Conservation (phyloP, 1,140 invertebrate genomes). For the Drosophila sp. region DNA sequence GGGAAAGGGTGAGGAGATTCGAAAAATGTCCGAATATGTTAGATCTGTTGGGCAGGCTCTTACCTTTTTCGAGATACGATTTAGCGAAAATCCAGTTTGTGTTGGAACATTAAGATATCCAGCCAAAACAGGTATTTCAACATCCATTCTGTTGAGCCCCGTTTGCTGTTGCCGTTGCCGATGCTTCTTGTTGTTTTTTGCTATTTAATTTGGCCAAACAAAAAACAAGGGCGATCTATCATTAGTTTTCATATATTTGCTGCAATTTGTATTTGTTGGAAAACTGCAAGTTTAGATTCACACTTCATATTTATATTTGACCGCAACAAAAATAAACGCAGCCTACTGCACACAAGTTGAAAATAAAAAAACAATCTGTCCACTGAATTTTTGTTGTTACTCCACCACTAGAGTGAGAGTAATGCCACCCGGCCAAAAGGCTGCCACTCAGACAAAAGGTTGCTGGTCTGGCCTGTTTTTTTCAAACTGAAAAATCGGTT, state of each 20-base stretch:
- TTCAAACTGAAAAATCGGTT: too few relatives aligned
- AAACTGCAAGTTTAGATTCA: conserved; percentile 49
- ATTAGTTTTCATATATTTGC: conserved; percentile 39
- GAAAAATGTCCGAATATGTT: conserved; percentile 30
- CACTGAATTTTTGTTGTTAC: too few relatives aligned
- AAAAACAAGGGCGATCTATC: conserved; percentile 21
- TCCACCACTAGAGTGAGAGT: too few relatives aligned
- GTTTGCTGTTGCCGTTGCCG: conserved; percentile 43
- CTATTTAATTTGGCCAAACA: conserved; percentile 36
- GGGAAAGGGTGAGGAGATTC: not conserved
- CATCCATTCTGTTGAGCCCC: conserved; percentile 76
- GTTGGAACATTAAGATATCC: conserved; percentile 84
- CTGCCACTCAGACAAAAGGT: too few relatives aligned
- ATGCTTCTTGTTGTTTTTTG: conserved; percentile 40
- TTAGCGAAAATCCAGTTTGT: conserved; percentile 84
- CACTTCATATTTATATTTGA: conserved; percentile 72
- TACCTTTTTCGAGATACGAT: conserved; percentile 84
- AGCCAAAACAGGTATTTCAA: conserved; percentile 84
- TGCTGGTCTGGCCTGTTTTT: too few relatives aligned
- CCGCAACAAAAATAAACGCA: conserved; percentile 58
- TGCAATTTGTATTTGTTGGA: conserved; percentile 34
- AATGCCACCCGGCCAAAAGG: too few relatives aligned
- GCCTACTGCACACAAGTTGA: conserved; percentile 20
- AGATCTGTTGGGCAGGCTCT: conserved; percentile 29
- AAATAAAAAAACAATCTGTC: too few relatives aligned